Base-by-base conservation (phyloP, 2,888 invertebrate genomes). In the Trilocha varians region DNA sequence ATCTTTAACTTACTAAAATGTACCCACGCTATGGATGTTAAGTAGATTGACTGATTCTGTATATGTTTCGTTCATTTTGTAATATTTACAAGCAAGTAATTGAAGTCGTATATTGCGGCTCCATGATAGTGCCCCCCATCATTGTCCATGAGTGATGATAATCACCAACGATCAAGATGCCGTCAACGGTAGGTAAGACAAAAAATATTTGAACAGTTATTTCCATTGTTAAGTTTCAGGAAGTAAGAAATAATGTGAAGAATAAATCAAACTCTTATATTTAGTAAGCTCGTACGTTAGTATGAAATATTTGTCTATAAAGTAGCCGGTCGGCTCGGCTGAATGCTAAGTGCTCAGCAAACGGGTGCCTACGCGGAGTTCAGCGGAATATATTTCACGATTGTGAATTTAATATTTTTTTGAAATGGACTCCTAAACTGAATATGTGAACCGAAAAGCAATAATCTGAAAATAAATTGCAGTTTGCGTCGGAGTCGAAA, bases 271-370 rank as follows among this genome's bases (percentile, higher is more conserved):
- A 6, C 52, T 41, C 48, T 54, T 59, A 64, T 70, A 65, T 70
- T 67, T 68, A 56, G 57, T 47, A 47, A 47, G 50, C 57, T 63
- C 62, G 61, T 66, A 65, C 64, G 65, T 67, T 65, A 65, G 59
- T 52, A 55, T 68, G 65, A 72, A 70, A 73, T 70, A 72, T 73
- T 69, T 68, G 65, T 66, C 66, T 71, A 68, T 71, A 72, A 73
- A 70, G 65, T 66, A 71, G 60, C 58, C 58, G 50, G 59, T 43
- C 47, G 53, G 53, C 58, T 47, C 62, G 57, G 62, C 50, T 65
- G 72, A 72, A 74, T 74, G 62, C 62, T 66, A 74, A 74, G 71
- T 70, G 63, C 58, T 62, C 49, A 47, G 55, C 59, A 61, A 70
- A 67, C 63, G 59, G 57, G 47, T 48, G 46, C 53, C 49, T 59